Evolutionary conservation across 2,888 invertebrate genomes (phyloP).

Genomic region (Apamea monoglypha): DNA sequence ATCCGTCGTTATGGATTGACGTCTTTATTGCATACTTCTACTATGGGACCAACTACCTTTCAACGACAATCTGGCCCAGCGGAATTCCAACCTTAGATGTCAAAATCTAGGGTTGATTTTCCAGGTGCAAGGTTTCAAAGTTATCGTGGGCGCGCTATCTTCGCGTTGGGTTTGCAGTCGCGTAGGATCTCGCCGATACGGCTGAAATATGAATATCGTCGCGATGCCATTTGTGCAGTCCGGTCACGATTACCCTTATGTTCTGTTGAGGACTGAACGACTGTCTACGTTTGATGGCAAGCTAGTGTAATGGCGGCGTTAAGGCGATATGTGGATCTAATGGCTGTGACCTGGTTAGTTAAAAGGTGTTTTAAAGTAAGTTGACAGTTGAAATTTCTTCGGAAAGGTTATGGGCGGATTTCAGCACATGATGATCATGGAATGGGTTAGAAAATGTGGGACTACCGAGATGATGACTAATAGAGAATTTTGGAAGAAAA

Average conservation of each 20-base stretch:
- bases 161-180: conserved; percentile 68
- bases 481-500: not conserved
- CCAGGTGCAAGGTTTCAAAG: conserved; percentile 16
- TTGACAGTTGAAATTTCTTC: conserved; percentile 14
- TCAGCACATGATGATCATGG: not conserved
- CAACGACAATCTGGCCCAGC: conserved; percentile 43
- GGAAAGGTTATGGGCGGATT: not conserved
- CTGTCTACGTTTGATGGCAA: conserved; percentile 56
- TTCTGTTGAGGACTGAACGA: conserved; percentile 59
- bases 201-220: conserved; percentile 83
- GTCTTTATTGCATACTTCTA: conserved; percentile 82
- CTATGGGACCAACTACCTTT: conserved; percentile 69
- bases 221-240: conserved; percentile 72
- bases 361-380: conserved; percentile 29
- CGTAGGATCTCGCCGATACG: conserved; percentile 76
- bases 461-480: not conserved
- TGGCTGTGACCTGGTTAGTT: conserved; percentile 45
- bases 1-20: conserved; percentile 82
- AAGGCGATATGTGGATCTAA: conserved; percentile 41
- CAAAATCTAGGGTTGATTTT: conserved; percentile 35
- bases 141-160: conserved; percentile 59
- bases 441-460: not conserved
- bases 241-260: conserved; percentile 76
- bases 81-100: conserved; percentile 44
- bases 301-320: conserved; percentile 54